phyloP scores from a whole-genome alignment of 2,888 invertebrate genomes.

The Junonia oenone region DNA sequence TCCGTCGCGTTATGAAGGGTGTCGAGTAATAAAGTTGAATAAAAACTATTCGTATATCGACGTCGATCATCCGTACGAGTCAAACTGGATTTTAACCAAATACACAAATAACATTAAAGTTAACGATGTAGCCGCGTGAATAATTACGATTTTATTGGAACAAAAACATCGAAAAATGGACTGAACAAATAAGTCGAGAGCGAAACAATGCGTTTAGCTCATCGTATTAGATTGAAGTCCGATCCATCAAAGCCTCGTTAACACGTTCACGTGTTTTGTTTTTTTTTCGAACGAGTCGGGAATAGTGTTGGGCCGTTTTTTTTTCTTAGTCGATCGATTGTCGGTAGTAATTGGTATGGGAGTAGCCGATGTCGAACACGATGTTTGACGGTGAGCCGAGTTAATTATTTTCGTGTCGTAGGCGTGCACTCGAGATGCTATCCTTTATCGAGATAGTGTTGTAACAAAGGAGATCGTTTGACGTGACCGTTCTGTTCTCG shows the following conservation, averaged over 20 bases:
- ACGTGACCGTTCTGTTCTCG: slow-evolving; percentile 44
- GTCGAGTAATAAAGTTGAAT: slow-evolving; percentile 24
- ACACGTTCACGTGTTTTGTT: slow-evolving; percentile 53
- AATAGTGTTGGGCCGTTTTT: slow-evolving; percentile 66
- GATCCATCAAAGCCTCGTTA: slow-evolving; percentile 75
- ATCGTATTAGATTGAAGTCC: slow-evolving; percentile 54
- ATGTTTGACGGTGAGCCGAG: slow-evolving; percentile 67
- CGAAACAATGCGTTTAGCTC: slow-evolving; percentile 14
- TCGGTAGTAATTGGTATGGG: slow-evolving; percentile 76
- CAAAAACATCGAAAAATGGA: not conserved
- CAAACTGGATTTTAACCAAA: not conserved
- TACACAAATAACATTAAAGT: not conserved
- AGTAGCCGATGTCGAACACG: slow-evolving; percentile 75
- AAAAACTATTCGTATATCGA: slow-evolving; percentile 21
- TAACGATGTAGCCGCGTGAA: not conserved
- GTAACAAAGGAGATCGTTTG: slow-evolving; percentile 54
- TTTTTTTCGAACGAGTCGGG: slow-evolving; percentile 50
- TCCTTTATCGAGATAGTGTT: slow-evolving; percentile 56
- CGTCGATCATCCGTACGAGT: not conserved
- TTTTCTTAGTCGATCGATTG: slow-evolving; percentile 50
- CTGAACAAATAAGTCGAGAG: slow-evolving; percentile 10
- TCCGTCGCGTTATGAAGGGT: slow-evolving; percentile 25
- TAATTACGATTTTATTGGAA: not conserved
- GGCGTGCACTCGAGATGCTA: slow-evolving; percentile 65
- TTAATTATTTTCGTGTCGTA: slow-evolving; percentile 77